phyloP scores from a whole-genome alignment of 2,888 invertebrate genomes.

The Eudasyphora cyanicolor region DNA sequence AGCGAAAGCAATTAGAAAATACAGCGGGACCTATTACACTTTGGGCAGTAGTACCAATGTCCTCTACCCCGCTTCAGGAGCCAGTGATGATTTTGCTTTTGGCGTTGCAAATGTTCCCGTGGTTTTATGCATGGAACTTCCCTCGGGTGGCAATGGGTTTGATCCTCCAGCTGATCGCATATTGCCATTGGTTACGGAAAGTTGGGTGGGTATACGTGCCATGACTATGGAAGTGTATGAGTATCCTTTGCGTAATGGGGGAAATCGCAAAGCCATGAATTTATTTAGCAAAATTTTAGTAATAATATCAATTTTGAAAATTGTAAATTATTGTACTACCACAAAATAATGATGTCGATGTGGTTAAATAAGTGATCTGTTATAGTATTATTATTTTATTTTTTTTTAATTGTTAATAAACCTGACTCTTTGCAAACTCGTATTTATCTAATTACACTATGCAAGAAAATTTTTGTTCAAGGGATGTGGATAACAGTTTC shows the following conservation, averaged over 20 bases:
- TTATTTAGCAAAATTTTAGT: too few relatives aligned
- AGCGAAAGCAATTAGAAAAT: conserved; percentile 75
- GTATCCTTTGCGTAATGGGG: conserved; percentile 31
- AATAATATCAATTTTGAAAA: background rate
- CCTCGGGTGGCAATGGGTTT: conserved; percentile 83
- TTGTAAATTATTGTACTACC: background rate
- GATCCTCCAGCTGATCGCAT: conserved; percentile 82
- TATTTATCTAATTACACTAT: too few relatives aligned
- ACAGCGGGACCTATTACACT: conserved; percentile 75
- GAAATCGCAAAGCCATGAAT: background rate
- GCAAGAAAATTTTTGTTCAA: too few relatives aligned
- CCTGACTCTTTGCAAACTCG: too few relatives aligned
- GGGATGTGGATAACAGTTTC: too few relatives aligned
- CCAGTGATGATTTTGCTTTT: conserved; percentile 85
- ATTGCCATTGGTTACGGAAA: conserved; percentile 82
- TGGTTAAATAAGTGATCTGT: too few relatives aligned
- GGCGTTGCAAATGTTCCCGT: conserved; percentile 82
- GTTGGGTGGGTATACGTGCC: conserved; percentile 81
- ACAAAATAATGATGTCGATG: too few relatives aligned
- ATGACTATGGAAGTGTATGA: conserved; percentile 73
- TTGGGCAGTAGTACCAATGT: conserved; percentile 80
- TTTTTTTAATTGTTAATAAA: too few relatives aligned
- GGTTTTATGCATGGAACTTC: conserved; percentile 84
- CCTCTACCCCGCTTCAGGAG: conserved; percentile 82
- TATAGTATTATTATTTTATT: too few relatives aligned